A percentile compares a stretch with the other conserved stretches of the same genome.
Evolutionary conservation across 2,797 vertebrate species (phyloP).

Genomic region (Danio aesculapii): DNA sequence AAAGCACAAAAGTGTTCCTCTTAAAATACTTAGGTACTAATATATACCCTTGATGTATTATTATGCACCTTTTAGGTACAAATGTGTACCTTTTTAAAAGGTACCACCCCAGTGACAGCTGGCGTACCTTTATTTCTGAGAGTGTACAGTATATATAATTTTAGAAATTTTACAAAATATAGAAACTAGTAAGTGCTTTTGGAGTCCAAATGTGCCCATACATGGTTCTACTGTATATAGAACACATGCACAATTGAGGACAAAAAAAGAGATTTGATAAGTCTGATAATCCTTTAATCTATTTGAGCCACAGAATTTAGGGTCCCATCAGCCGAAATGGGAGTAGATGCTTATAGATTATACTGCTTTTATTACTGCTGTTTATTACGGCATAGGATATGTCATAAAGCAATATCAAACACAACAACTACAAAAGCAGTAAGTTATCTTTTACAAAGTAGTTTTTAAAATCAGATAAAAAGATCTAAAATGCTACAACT

Average conservation of each 20-base stretch:
- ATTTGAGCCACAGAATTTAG: constrained; percentile 19
- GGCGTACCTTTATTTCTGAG: too few species aligned
- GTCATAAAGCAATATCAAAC: neutral
- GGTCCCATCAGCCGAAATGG: constrained; percentile 18
- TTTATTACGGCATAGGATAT: neutral
- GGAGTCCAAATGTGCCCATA: neutral
- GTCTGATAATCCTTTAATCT: constrained; percentile 36
- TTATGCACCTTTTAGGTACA: too few species aligned
- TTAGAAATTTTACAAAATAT: neutral
- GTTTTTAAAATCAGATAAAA: neutral
- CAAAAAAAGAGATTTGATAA: constrained; percentile 27
- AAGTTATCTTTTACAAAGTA: neutral
- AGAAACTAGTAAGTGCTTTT: neutral
- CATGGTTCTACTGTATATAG: neutral
- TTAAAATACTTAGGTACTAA: too few species aligned
- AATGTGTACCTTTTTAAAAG: too few species aligned
- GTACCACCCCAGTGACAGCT: too few species aligned
- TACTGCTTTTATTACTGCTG: constrained; percentile 7
- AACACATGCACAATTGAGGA: neutral
- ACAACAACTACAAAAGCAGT: neutral
- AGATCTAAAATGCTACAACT: neutral
- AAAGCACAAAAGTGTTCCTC: too few species aligned
- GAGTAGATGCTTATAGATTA: constrained; percentile 29
- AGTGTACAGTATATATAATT: too few species aligned
- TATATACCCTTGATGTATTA: too few species aligned